Evolutionary conservation across 2,888 invertebrate genomes (phyloP), one percentile per base, ranked within the genome.

Genomic region (Polietes domitor): DNA sequence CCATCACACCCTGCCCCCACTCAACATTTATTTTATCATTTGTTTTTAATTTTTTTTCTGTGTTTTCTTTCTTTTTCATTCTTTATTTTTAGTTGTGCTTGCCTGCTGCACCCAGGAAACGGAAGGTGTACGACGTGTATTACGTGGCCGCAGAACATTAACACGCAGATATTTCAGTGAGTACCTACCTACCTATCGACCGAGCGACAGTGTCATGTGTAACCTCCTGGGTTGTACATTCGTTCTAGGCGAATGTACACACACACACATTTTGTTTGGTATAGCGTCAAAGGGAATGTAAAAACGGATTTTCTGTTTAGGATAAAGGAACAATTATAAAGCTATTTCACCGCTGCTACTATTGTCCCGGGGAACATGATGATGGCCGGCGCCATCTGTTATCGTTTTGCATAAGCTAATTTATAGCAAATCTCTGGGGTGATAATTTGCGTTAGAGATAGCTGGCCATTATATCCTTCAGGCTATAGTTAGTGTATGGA

Each of bases 111-210:
- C 95, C 86, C 94, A 95, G 88, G 96, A 96, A 92, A 94, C 94
- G 26, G 96, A 97, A 91, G 96, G 95, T 12, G 94, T 96, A 88
- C 94, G 97, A 88, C 96, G 96, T 91, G 96, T 97, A 88, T 93
- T 97, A 55, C 93, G 96, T 88, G 97, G 97, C 76, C 93, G 97
- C 85, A 95, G 96, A 92, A 95, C 96, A 12, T 94, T 97, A 89
- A 97, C 95, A 2, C 94, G 96, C 85, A 94, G 94, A 82, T 96
- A 97, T 90, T 96, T 96, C 89, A 94, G 97, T 97, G 93, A 96
- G 96, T 94, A 79, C n/a, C 37, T 2, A 32, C 17, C 5, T 32
- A 32, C 5, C 32, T 9, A 32, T 32, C 10, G 12, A 9, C 47
- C 7, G 2, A 5, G 47, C 47, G 15, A 5, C 47, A 47, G 6